phyloP scores from a whole-genome alignment of 1,140 invertebrate species.

The Ladona fulva region DNA sequence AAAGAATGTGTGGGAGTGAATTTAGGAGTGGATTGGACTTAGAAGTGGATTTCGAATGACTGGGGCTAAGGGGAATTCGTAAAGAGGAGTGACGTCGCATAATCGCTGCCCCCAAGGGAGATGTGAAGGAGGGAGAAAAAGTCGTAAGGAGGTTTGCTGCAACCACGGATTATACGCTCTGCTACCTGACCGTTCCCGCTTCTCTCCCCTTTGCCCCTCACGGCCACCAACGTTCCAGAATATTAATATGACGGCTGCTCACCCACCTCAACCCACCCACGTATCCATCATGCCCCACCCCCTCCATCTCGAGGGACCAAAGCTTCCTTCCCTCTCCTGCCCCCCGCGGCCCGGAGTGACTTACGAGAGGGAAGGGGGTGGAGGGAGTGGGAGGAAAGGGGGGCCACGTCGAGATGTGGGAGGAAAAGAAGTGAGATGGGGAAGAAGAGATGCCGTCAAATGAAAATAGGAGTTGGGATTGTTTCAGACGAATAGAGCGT shows the following conservation, averaged over 20 bases:
- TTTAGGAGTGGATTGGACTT: background rate
- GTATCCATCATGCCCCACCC: background rate
- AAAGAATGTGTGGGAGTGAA: background rate
- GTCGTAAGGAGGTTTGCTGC: background rate
- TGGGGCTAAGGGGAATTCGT: background rate
- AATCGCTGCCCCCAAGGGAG: slow-evolving; percentile 1
- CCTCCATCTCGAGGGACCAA: background rate
- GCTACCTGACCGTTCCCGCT: background rate
- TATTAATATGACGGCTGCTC: slow-evolving; percentile 17
- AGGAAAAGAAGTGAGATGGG: background rate
- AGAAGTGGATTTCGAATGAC: background rate
- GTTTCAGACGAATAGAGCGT: background rate
- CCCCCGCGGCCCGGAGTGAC: background rate
- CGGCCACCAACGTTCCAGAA: slow-evolving; percentile 14
- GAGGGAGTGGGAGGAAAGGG: background rate
- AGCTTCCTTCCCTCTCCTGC: background rate
- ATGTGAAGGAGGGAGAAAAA: background rate
- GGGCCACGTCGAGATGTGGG: background rate
- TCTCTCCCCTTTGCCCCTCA: background rate
- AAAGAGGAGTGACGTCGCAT: background rate
- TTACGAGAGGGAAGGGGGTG: background rate
- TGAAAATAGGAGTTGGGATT: background rate
- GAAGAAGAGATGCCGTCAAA: background rate
- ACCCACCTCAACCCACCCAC: slow-evolving; percentile 11
- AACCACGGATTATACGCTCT: background rate